Evolutionary conservation across 37 sponge, comb jelly and placozoan species (phyloP).

Genomic region (Amphimedon queenslandica): DNA sequence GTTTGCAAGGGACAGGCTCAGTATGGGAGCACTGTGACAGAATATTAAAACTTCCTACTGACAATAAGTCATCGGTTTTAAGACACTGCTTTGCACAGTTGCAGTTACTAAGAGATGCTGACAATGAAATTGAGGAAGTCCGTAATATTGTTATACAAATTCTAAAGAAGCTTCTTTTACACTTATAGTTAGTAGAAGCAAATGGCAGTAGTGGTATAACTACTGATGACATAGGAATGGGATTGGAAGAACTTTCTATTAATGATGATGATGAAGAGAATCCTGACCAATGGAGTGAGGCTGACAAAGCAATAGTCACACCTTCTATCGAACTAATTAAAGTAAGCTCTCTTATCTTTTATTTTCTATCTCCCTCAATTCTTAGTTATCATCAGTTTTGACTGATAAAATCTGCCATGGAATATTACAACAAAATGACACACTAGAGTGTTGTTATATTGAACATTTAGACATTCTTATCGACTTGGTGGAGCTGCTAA

Average conservation of each 20-base stretch:
- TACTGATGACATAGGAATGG: background rate
- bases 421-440: constrained; percentile 8
- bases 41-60: constrained; percentile 15
- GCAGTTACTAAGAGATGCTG: constrained; percentile 44
- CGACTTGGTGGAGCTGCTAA: constrained; percentile 7
- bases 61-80: constrained; percentile 27
- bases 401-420: background rate
- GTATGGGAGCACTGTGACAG: constrained; percentile 50
- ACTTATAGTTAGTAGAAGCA: background rate
- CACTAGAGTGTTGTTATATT: background rate
- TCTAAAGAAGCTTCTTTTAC: background rate
- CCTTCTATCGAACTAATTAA: no score
- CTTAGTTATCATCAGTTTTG: constrained; percentile 9
- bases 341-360: no score
- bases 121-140: constrained; percentile 28
- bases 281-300: background rate
- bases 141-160: background rate
- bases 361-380: no score
- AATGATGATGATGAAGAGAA: background rate
- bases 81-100: constrained; percentile 27
- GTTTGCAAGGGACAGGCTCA: constrained; percentile 35
- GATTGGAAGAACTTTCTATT: background rate
- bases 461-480: constrained; percentile 24
- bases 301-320: no score
- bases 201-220: background rate